phyloP scores from a whole-genome alignment of 1,140 invertebrate genomes.

The Calephelis virginiensis region DNA sequence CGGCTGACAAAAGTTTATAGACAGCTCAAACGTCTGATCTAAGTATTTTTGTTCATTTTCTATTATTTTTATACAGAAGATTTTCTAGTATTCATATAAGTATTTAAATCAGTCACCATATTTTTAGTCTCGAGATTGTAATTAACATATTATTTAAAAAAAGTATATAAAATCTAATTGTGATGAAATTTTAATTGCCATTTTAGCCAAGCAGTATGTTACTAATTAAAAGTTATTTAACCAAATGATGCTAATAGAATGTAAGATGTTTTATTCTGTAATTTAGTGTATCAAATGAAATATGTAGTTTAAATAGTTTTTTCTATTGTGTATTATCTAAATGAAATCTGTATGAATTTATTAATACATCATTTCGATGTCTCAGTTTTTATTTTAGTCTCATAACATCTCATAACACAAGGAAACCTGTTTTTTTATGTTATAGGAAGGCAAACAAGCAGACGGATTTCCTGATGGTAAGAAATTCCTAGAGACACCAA shows the following conservation, averaged over 20 bases:
- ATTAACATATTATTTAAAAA: constrained; percentile 31
- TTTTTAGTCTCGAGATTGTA: constrained; percentile 14
- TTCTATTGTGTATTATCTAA: constrained; percentile 72
- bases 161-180: constrained; percentile 54
- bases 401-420: too few relatives aligned
- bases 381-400: constrained; percentile 21
- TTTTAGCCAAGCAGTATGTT: constrained; percentile 70
- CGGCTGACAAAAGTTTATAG: not conserved
- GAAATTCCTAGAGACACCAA: too few relatives aligned
- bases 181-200: constrained; percentile 75
- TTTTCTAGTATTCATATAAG: not conserved
- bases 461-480: too few relatives aligned
- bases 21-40: not conserved
- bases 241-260: constrained; percentile 74
- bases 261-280: constrained; percentile 73
- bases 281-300: constrained; percentile 56
- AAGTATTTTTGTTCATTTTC: not conserved
- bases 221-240: constrained; percentile 70
- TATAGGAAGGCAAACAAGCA: too few relatives aligned
- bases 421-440: too few relatives aligned
- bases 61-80: not conserved
- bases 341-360: constrained; percentile 72
- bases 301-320: constrained; percentile 68
- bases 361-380: constrained; percentile 73
- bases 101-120: constrained; percentile 6